Conservation (phyloP, 1,140 invertebrate species). For the Ectropis grisescens region DNA sequence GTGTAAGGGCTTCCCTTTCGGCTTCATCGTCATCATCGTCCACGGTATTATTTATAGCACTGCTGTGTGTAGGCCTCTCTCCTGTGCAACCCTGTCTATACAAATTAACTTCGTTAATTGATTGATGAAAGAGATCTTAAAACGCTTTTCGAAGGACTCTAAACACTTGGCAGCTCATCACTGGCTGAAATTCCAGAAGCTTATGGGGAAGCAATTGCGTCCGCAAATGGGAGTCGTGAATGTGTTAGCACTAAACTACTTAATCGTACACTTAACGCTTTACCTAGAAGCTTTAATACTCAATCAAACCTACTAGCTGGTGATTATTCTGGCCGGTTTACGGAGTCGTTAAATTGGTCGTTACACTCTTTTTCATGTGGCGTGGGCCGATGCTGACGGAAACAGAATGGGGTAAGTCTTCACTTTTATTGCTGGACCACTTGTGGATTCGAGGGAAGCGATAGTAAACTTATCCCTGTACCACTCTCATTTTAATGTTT, state of each 20-base stretch:
- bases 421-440: slow-evolving; percentile 38
- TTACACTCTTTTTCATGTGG: slow-evolving; percentile 54
- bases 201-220: too few relatives aligned
- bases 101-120: too few relatives aligned
- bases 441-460: slow-evolving; percentile 37
- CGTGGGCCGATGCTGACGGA: slow-evolving; percentile 20
- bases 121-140: too few relatives aligned
- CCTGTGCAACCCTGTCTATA: too few relatives aligned
- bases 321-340: slow-evolving; percentile 35
- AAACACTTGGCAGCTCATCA: too few relatives aligned
- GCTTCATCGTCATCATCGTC: too few relatives aligned
- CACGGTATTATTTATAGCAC: too few relatives aligned
- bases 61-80: too few relatives aligned
- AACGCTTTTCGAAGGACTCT: too few relatives aligned
- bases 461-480: slow-evolving; percentile 14
- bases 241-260: slow-evolving; percentile 3
- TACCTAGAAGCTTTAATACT: slow-evolving; percentile 35
- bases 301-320: slow-evolving; percentile 32
- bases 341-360: slow-evolving; percentile 44
- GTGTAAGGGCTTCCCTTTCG: too few relatives aligned
- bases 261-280: slow-evolving; percentile 20
- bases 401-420: slow-evolving; percentile 69
- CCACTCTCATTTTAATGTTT: slow-evolving; percentile 12
- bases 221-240: too few relatives aligned
- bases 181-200: too few relatives aligned